phyloP scores from a whole-genome alignment of 2,113 vertebrate genomes.

The Phalacrocorax brasilianus region DNA sequence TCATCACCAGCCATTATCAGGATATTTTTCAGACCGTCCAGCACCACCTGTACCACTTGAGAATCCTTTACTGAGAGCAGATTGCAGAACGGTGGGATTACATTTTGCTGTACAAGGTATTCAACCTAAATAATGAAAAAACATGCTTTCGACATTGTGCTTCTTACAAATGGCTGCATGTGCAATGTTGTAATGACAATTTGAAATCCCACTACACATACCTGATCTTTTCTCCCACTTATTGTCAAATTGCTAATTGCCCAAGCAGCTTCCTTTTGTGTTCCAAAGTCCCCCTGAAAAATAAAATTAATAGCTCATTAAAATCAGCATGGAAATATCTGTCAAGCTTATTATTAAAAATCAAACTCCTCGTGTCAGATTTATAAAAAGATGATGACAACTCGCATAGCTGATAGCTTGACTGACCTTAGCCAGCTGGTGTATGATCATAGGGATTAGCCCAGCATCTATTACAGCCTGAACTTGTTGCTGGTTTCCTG shows the following conservation, averaged over 20 bases:
- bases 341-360: constrained; percentile 32
- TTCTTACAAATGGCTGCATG: background rate
- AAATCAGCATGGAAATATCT: constrained; percentile 46
- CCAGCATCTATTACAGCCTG: constrained; percentile 98
- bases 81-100: constrained; percentile 96
- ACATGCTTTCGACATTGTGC: background rate
- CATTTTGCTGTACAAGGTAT: constrained; percentile 95
- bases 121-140: constrained; percentile 84
- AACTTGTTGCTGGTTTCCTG: constrained; percentile 99
- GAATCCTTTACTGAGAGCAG: constrained; percentile 97
- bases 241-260: constrained; percentile 99
- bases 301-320: constrained; percentile 57
- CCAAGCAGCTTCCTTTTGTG: constrained; percentile 99
- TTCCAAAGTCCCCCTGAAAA: constrained; percentile 95
- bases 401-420: constrained; percentile 33
- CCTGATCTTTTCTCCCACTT: constrained; percentile 99
- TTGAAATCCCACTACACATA: constrained; percentile 59
- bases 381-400: constrained; percentile 63
- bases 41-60: constrained; percentile 98
- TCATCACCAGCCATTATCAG: constrained; percentile 98
- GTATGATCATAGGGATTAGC: constrained; percentile 99
- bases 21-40: constrained; percentile 98
- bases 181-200: background rate
- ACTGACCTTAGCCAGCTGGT: constrained; percentile 97
- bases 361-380: constrained; percentile 7